Base-by-base conservation (phyloP, 1,140 invertebrate species). In the Cotesia chilonis region DNA sequence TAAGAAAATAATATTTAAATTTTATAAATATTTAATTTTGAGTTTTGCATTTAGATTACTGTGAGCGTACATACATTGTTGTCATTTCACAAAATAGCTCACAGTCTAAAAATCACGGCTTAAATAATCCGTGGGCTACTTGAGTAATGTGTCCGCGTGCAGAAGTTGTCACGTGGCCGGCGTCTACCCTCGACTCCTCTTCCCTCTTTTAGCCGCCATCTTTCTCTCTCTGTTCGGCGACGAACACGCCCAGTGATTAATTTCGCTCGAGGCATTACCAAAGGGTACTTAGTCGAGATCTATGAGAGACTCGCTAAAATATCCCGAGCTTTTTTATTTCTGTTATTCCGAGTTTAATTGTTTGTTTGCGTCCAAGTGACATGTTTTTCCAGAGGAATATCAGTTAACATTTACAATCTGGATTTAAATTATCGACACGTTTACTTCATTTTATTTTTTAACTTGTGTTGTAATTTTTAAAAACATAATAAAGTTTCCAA, bases 271-370 rank as follows among this genome's bases (percentile, higher is more conserved):
- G 77, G 80, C 75, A 81, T 82, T 82, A 77, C 80, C 81, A 76
- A 81, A 79, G 80, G 81, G 81, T 83, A 83, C 81, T 81, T 83
- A 81, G 80, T 77, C 76, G 80, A 81, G 80, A 81, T 83, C 81
- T 82, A 82, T 76, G 81, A 82, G 80, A 79, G 66, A 76, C 74
- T 70, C 79, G 72, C 79, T 72, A 59, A 59, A 59, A 59, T 72
- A 57, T 77, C 60, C 51, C 59, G 51, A 28, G 14, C 12, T 36
- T 36, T 74, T 79, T 71, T 70, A 72, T 77, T 74, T 75, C 76
- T 51, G 17, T 65, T 51, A 20, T 65, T 38, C 37, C 36, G 41
- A 37, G 20, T 65, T 51, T 65, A 65, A 65, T 65, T 65, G 63
- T 47, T 65, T 65, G 63, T 65, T 65, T 65, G 14, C 63, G 63